Evolutionary conservation across 2,797 vertebrate genomes (phyloP).

Genomic region (Hoplostethus mediterraneus): DNA sequence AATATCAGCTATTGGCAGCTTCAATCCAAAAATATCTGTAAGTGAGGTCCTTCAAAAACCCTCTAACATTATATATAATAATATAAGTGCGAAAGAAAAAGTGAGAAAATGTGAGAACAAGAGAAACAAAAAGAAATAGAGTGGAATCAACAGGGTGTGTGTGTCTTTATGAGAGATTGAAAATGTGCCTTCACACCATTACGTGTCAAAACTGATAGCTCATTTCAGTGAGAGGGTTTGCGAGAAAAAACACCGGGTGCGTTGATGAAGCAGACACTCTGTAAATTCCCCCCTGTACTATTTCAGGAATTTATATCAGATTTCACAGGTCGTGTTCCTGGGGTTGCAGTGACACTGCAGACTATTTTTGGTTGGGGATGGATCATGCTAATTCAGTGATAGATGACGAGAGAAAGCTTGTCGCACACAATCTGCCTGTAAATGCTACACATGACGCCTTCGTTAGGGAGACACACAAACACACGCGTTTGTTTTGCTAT

Average conservation of each 20-base stretch:
- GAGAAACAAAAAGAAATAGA: conserved; percentile 1
- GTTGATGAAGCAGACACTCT: conserved; percentile 34
- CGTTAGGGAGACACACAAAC: conserved; percentile 20
- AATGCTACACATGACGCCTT: conserved; percentile 49
- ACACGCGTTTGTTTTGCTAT: not conserved
- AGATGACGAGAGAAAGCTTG: conserved; percentile 45
- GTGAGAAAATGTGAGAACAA: conserved; percentile 1
- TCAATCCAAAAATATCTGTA: not conserved
- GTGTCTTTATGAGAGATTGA: conserved; percentile 19
- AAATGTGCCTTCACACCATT: conserved; percentile 44
- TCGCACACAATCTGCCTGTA: conserved; percentile 54
- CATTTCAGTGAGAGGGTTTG: conserved; percentile 11
- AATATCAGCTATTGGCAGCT: no score
- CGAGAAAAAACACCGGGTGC: conserved; percentile 35
- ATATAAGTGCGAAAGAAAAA: conserved; percentile 6
- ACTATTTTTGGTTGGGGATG: conserved; percentile 55
- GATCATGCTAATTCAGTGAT: conserved; percentile 52
- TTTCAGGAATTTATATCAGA: conserved; percentile 51
- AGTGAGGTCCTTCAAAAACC: not conserved
- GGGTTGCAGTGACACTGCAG: conserved; percentile 27
- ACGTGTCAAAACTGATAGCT: conserved; percentile 15
- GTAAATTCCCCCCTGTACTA: conserved; percentile 40
- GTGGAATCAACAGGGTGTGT: conserved; percentile 25
- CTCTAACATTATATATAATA: not conserved
- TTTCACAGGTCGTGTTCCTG: conserved; percentile 66